Evolutionary conservation across 2,113 vertebrate species (phyloP).

Genomic region (Chinchilla lanigera): DNA sequence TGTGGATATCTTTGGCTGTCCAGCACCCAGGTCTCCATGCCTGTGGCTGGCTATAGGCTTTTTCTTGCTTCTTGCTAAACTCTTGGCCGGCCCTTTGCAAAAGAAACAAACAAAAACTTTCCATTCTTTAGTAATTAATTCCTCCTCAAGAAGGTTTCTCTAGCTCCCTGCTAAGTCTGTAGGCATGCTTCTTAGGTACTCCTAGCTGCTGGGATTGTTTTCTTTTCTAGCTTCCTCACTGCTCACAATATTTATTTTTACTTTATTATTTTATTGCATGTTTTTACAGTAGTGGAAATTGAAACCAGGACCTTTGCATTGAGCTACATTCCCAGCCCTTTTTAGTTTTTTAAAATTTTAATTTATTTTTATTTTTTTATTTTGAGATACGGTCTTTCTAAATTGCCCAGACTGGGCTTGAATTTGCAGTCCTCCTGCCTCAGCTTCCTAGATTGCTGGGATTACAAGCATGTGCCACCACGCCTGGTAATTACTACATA

Average conservation of each 20-base stretch:
- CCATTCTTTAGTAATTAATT: background rate
- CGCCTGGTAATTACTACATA: background rate
- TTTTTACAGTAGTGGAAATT: background rate
- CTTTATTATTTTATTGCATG: background rate
- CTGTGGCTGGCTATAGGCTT: background rate
- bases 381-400: background rate
- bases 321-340: background rate
- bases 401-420: background rate
- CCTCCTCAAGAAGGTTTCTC: background rate
- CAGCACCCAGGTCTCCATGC: too few relatives aligned
- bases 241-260: background rate
- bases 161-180: background rate
- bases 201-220: background rate
- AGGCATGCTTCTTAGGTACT: background rate
- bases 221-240: background rate
- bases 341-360: background rate
- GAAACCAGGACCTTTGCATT: background rate
- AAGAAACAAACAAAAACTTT: background rate
- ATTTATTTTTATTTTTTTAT: background rate
- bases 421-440: background rate
- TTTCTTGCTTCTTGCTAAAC: background rate
- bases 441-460: background rate
- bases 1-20: background rate
- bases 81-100: background rate
- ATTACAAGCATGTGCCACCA: background rate